A percentile compares a stretch with the other conserved stretches of the same genome.
These are phyloP conservation scores for Spinus pinus DNA, from an alignment of 2,797 vertebrate species.

Conservation along the genomic window DNA sequence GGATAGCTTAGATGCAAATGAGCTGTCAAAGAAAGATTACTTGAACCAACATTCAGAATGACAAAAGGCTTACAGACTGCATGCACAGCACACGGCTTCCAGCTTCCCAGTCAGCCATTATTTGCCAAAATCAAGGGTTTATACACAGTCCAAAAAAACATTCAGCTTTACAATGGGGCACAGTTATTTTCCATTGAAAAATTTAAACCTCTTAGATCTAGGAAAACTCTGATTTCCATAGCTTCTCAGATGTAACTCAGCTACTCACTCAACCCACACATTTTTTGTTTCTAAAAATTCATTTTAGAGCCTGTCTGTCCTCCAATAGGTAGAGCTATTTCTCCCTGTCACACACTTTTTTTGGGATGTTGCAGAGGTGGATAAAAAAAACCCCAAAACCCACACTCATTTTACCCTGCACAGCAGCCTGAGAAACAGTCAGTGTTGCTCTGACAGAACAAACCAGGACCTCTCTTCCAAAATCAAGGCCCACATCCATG, in stretches of 20 bases:
- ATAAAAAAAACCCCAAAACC: neutral
- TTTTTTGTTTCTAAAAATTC: neutral
- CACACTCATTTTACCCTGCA: neutral
- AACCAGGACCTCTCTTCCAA: neutral
- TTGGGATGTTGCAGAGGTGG: neutral
- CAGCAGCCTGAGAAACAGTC: neutral
- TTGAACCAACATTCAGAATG: conserved; percentile 56
- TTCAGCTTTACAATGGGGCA: neutral
- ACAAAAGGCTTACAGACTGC: conserved; percentile 56
- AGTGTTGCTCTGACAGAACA: neutral
- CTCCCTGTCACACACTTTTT: neutral
- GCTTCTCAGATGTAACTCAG: neutral
- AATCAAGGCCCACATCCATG: neutral
- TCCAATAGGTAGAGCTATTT: neutral
- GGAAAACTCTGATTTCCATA: neutral
- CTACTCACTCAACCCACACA: neutral
- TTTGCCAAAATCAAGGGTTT: conserved; percentile 37
- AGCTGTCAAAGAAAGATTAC: conserved; percentile 60
- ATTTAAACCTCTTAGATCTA: neutral
- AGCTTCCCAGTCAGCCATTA: conserved; percentile 2
- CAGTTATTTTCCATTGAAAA: neutral
- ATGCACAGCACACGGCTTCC: neutral
- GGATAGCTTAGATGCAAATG: conserved; percentile 41
- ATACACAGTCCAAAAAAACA: neutral
- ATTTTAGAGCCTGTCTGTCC: neutral